These are phyloP conservation scores for Lophochroa leadbeateri DNA, from an alignment of 2,113 vertebrate species.

Conservation along the genomic window DNA sequence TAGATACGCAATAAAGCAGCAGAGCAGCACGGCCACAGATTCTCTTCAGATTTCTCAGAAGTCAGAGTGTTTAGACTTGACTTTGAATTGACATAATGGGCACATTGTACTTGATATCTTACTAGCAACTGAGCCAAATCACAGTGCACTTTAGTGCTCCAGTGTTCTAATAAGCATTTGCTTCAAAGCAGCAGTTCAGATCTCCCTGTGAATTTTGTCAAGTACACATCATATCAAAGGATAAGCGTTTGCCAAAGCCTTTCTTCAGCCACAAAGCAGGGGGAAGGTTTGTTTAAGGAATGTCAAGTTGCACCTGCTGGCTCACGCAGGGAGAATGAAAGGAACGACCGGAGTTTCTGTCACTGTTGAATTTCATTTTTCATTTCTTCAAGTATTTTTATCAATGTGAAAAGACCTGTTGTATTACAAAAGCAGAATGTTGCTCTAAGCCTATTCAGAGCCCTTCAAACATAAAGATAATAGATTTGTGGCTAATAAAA, in stretches of 20 bases:
- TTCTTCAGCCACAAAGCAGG: constrained; percentile 70
- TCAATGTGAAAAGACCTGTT: constrained; percentile 61
- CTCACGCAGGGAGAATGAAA: constrained; percentile 72
- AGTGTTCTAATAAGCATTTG: constrained; percentile 75
- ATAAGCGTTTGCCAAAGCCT: constrained; percentile 75
- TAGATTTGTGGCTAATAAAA: constrained; percentile 68
- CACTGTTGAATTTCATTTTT: constrained; percentile 71
- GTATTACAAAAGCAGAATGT: constrained; percentile 49
- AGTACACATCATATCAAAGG: constrained; percentile 78
- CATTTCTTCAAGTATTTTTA: constrained; percentile 66
- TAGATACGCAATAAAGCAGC: constrained; percentile 25
- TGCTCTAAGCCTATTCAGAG: constrained; percentile 62
- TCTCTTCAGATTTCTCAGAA: constrained; percentile 41
- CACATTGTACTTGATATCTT: constrained; percentile 49
- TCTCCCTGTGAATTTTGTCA: constrained; percentile 78
- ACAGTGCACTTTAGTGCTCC: constrained; percentile 68
- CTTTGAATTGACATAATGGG: constrained; percentile 69
- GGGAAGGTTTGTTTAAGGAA: constrained; percentile 75
- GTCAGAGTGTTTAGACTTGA: constrained; percentile 48
- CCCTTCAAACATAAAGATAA: constrained; percentile 49
- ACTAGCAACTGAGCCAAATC: constrained; percentile 62
- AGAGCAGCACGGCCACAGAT: constrained; percentile 38
- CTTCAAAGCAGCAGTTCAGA: constrained; percentile 74
- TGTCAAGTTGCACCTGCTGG: constrained; percentile 70
- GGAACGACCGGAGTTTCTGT: constrained; percentile 65